Conservation (phyloP, 2,888 invertebrate species). For the Cerastis rubricosa region DNA sequence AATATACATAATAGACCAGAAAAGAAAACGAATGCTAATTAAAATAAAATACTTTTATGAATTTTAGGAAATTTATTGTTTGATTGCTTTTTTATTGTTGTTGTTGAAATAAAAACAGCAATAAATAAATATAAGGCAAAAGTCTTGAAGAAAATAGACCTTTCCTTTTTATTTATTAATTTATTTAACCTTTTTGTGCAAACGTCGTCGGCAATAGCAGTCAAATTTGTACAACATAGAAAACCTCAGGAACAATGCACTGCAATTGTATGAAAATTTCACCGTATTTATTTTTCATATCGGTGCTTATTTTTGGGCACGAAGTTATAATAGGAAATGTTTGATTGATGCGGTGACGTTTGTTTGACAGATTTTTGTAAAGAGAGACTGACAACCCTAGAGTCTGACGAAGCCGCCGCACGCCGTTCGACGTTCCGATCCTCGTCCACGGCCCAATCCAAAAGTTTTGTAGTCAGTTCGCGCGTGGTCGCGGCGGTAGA, state of each 20-base stretch:
- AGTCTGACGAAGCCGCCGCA: constrained; percentile 63
- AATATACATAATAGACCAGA: not conserved
- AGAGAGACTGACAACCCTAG: constrained; percentile 31
- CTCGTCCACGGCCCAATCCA: constrained; percentile 70
- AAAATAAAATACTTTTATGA: not conserved
- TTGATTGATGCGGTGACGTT: constrained; percentile 6
- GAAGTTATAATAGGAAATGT: not conserved
- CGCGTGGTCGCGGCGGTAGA: constrained; percentile 85
- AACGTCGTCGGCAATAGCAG: not conserved
- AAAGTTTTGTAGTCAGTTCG: constrained; percentile 82
- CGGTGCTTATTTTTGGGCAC: not conserved
- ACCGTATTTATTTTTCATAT: not conserved
- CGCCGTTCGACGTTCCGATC: constrained; percentile 67
- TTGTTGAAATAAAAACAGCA: not conserved
- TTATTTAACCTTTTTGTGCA: not conserved
- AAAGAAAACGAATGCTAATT: not conserved
- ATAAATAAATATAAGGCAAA: not conserved
- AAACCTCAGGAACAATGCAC: not conserved
- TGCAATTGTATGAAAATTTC: not conserved
- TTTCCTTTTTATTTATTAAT: not conserved
- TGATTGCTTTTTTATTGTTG: not conserved
- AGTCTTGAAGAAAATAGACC: not conserved
- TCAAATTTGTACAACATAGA: not conserved
- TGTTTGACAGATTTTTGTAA: constrained; percentile 19
- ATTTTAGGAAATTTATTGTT: not conserved